A percentile compares a stretch with the other conserved stretches of the same genome.
phyloP scores from a whole-genome alignment of 2,888 invertebrate species.

The Meiosimyza platycephala region DNA sequence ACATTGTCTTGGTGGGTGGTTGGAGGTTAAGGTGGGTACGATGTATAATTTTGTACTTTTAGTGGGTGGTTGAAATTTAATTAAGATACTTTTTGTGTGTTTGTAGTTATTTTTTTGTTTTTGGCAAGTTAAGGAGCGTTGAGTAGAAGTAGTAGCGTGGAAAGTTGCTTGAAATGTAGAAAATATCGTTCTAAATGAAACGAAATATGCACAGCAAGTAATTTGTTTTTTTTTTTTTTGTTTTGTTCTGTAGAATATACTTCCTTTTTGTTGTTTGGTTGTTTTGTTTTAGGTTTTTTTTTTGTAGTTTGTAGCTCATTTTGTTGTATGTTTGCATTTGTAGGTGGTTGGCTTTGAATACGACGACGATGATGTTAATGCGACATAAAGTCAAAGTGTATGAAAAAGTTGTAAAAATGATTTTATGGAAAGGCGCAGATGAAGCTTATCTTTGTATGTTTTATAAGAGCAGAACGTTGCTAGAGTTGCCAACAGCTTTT shows the following conservation, averaged over 20 bases:
- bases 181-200: constrained; percentile 2
- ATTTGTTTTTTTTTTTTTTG: not conserved
- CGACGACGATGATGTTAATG: constrained; percentile 21
- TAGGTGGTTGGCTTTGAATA: not conserved
- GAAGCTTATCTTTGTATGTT: not conserved
- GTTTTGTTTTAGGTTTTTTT: not conserved
- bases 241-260: not conserved
- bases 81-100: constrained; percentile 60
- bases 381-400: constrained; percentile 20
- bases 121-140: not conserved
- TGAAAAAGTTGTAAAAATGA: constrained; percentile 5
- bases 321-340: constrained; percentile 38
- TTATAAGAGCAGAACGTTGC: no score
- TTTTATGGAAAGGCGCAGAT: not conserved
- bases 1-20: not conserved
- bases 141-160: not conserved
- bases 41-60: not conserved
- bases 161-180: constrained; percentile 8
- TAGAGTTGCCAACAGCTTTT: no score
- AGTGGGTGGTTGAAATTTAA: constrained; percentile 60
- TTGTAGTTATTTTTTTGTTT: constrained; percentile 31
- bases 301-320: constrained; percentile 9
- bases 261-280: not conserved
- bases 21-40: no score
- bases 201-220: not conserved